A percentile compares a stretch with the other conserved stretches of the same genome.
phyloP scores from a whole-genome alignment of 2,797 vertebrate genomes.

The Typhlichthys eigenmanni region DNA sequence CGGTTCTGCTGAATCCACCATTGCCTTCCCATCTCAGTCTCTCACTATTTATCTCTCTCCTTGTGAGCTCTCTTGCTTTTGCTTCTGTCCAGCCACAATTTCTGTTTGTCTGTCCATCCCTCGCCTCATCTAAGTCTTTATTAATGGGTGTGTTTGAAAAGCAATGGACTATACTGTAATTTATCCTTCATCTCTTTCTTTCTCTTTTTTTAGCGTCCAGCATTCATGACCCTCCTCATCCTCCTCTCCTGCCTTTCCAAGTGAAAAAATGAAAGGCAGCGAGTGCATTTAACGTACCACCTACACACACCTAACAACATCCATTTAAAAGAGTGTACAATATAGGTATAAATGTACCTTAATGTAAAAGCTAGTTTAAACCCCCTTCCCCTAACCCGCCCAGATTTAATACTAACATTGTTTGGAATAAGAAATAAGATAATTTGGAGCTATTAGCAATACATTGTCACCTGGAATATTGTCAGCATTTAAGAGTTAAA shows the following conservation, averaged over 20 bases:
- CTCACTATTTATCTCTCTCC: conserved; percentile 23
- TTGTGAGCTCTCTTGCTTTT: conserved; percentile 1
- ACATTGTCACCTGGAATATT: too few relatives aligned
- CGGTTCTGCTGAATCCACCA: conserved; percentile 34
- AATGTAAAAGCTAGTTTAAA: conserved; percentile 47
- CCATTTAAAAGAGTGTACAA: conserved; percentile 38
- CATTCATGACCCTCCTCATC: conserved; percentile 11
- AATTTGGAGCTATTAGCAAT: neutral
- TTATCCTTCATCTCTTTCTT: conserved; percentile 17
- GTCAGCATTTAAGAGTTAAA: too few relatives aligned
- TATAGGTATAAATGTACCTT: conserved; percentile 29
- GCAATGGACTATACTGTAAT: conserved; percentile 33
- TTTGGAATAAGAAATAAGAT: conserved; percentile 22
- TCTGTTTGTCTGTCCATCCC: conserved; percentile 27
- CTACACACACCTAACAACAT: conserved; percentile 29
- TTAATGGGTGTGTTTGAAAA: conserved; percentile 50
- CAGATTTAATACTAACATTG: conserved; percentile 3
- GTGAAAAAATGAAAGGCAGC: conserved; percentile 11
- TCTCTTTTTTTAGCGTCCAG: conserved; percentile 33
- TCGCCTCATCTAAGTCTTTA: conserved; percentile 40
- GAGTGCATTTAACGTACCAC: conserved; percentile 50
- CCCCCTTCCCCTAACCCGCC: conserved; percentile 15
- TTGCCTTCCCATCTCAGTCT: conserved; percentile 23
- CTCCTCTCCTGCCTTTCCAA: conserved; percentile 31
- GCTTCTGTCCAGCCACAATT: conserved; percentile 9